These are phyloP conservation scores for Saccostrea glomerata DNA, from an alignment of 1,140 invertebrate species.

Conservation along the genomic window DNA sequence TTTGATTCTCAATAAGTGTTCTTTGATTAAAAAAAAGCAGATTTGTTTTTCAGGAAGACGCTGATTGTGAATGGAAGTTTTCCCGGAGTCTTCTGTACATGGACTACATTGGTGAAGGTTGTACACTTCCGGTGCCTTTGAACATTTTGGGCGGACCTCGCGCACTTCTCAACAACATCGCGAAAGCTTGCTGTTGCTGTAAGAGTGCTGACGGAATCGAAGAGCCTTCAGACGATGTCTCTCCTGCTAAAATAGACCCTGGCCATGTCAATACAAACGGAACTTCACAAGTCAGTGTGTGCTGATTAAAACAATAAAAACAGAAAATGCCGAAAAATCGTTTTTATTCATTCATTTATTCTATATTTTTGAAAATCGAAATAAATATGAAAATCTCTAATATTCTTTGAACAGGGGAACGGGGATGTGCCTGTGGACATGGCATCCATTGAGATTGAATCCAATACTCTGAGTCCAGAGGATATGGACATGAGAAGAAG, in stretches of 20 bases:
- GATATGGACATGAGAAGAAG: constrained; percentile 51
- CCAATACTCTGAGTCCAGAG: constrained; percentile 39
- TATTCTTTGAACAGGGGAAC: background rate
- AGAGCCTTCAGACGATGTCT: constrained; percentile 33
- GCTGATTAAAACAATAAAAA: no score
- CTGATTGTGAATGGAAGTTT: constrained; percentile 95
- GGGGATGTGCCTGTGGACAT: constrained; percentile 37
- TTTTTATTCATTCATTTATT: no score
- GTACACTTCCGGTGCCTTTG: constrained; percentile 91
- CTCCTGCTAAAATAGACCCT: constrained; percentile 3
- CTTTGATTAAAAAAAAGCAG: background rate
- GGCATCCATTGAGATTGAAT: constrained; percentile 58
- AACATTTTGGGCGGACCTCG: constrained; percentile 95
- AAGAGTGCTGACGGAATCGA: constrained; percentile 40
- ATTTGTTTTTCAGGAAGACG: constrained; percentile 84
- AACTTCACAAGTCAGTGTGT: background rate
- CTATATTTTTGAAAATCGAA: no score
- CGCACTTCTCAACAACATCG: constrained; percentile 76
- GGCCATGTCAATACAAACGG: background rate
- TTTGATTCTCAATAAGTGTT: no score
- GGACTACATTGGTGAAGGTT: constrained; percentile 93
- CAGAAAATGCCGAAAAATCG: no score
- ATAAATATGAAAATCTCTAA: no score
- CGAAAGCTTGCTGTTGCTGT: constrained; percentile 53
- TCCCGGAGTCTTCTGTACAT: constrained; percentile 94